Base-by-base conservation (phyloP, 2,113 vertebrate genomes). In the Hiodon alosoides region DNA sequence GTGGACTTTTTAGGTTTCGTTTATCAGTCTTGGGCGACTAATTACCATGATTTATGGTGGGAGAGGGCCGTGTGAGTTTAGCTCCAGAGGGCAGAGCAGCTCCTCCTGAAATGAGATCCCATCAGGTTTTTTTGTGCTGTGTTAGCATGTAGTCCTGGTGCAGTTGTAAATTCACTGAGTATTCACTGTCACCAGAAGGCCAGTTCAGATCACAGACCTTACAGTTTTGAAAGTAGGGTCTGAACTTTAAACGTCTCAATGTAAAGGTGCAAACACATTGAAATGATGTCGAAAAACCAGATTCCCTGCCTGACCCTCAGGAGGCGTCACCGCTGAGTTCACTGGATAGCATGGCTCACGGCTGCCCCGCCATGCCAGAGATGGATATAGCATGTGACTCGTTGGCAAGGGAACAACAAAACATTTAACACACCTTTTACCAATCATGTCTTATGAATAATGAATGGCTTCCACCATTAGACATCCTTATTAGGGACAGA, bases 41-140 rank as follows among this genome's bases (percentile, higher is more conserved):
- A 87, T 90, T 89, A 89, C 86, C 84, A 86, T 88, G 86, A 90
- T 89, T 90, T 89, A 90, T 87, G 87, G 84, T 31, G 31, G 31
- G 31, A 31, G 31, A 31, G 31, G 31, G 31, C 31, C 31, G 80
- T 5, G 67, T 85, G 82, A 75, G 73, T 82, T 67, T 83, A 77
- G 79, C 79, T 72, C 77, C 31, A 31, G 31, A 31, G 80, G 84
- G 82, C 83, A 88, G 83, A 82, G 58, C 80, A 67, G 50, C 85
- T 87, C 81, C 81, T 82, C 84, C 79, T 82, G 76, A 86, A 85
- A 82, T 67, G 67, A 86, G 87, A 89, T 87, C 78, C 84, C 88
- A 86, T 89, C 87, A 80, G 76, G 72, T 71, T 77, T 13, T 73
- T 83, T 83, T 89, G 79, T 81, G 83, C 88, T 89, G 81, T 85